phyloP scores from a whole-genome alignment of 2,797 vertebrate genomes.

The Syngnathus acus region DNA sequence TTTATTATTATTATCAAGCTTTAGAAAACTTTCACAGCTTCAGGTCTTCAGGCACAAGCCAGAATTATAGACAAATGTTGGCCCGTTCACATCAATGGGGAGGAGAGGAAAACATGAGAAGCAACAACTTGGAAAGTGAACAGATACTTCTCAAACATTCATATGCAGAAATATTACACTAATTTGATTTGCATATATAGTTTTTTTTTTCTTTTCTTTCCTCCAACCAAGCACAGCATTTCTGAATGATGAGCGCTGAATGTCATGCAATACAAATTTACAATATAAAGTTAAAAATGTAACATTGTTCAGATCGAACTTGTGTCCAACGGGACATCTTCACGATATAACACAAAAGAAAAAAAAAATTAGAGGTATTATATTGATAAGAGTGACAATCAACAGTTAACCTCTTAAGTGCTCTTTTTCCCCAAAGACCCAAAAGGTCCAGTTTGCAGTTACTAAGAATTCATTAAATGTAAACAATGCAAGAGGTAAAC shows the following conservation, averaged over 20 bases:
- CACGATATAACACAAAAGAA: constrained; percentile 20
- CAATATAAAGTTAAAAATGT: constrained; percentile 32
- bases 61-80: constrained; percentile 53
- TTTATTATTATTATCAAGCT: constrained; percentile 82
- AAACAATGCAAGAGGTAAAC: constrained; percentile 95
- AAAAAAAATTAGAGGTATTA: constrained; percentile 54
- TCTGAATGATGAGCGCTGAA: background rate
- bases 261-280: constrained; percentile 5
- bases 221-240: constrained; percentile 17
- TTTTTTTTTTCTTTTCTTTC: constrained; percentile 26
- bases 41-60: constrained; percentile 80
- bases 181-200: constrained; percentile 58
- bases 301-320: constrained; percentile 33
- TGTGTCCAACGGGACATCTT: constrained; percentile 27
- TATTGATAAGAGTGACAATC: constrained; percentile 57
- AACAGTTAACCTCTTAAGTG: constrained; percentile 43
- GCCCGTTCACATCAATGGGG: constrained; percentile 30
- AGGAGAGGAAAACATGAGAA: constrained; percentile 42
- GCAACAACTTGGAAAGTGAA: constrained; percentile 40
- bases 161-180: constrained; percentile 55
- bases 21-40: constrained; percentile 81
- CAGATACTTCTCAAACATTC: constrained; percentile 72
- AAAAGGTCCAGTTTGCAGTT: constrained; percentile 54
- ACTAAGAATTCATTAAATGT: constrained; percentile 93
- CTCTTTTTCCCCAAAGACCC: constrained; percentile 51